Evolutionary conservation across 1,140 invertebrate species (phyloP).

Genomic region (Aphelinus atriplicis): DNA sequence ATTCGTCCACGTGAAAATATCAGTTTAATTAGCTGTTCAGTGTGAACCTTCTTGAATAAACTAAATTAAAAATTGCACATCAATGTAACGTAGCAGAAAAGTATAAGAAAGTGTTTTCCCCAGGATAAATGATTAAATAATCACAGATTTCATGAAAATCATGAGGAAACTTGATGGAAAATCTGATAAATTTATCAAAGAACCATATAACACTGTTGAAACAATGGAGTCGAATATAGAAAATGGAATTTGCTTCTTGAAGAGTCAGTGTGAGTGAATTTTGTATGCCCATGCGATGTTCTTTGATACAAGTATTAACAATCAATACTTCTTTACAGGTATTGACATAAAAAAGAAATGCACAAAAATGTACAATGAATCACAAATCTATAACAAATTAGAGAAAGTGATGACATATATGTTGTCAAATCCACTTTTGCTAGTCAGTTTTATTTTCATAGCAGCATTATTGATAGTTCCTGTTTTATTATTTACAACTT

Average conservation of each 20-base stretch:
- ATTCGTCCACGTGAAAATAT: no score
- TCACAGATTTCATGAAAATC: no score
- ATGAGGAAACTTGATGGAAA: no score
- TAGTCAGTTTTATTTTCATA: constrained; percentile 29
- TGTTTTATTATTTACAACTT: constrained; percentile 36
- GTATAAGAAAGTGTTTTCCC: no score
- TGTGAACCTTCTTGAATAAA: no score
- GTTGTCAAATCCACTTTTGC: constrained; percentile 28
- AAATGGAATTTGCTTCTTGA: constrained; percentile 24
- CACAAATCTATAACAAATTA: constrained; percentile 24
- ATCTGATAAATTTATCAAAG: no score
- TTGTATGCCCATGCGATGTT: neutral
- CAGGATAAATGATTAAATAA: no score
- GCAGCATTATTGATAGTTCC: constrained; percentile 36
- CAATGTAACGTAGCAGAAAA: no score
- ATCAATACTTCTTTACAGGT: constrained; percentile 13
- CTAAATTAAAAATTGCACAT: no score
- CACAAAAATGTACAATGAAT: constrained; percentile 27
- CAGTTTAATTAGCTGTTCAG: no score
- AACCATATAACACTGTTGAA: no score
- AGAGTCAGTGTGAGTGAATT: constrained; percentile 25
- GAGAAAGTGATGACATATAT: constrained; percentile 25
- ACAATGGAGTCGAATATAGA: constrained; percentile 22
- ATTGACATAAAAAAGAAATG: constrained; percentile 25
- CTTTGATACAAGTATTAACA: neutral